Evolutionary conservation across 1,140 invertebrate species (phyloP).

Genomic region (Lethocerus indicus): DNA sequence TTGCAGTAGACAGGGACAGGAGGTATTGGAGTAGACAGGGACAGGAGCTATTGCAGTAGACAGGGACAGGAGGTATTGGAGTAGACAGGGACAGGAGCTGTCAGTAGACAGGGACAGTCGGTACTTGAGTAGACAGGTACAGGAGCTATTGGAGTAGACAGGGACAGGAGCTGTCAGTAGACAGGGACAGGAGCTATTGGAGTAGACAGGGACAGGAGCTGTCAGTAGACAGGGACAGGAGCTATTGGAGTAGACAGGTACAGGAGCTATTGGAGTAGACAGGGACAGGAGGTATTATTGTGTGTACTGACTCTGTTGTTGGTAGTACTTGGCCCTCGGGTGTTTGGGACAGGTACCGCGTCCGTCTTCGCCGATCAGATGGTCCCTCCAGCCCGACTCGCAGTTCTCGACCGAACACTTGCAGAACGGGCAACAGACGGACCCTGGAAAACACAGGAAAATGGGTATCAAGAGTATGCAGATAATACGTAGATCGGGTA

Average conservation of each 20-base stretch:
- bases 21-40: too few species aligned
- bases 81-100: too few species aligned
- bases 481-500: not conserved
- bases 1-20: too few species aligned
- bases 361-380: constrained; percentile 35
- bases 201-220: not conserved
- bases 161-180: constrained; percentile 16
- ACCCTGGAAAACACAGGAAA: constrained; percentile 6
- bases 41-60: too few species aligned
- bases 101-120: too few species aligned
- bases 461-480: not conserved
- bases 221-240: not conserved
- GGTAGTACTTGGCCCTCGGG: constrained; percentile 24
- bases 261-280: not conserved
- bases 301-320: constrained; percentile 10
- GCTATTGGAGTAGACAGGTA: not conserved
- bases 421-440: constrained; percentile 50
- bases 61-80: too few species aligned
- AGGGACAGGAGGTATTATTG: not conserved
- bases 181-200: not conserved
- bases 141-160: too few species aligned
- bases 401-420: constrained; percentile 39
- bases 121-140: too few species aligned
- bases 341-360: constrained; percentile 35
- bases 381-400: constrained; percentile 44